Percentiles rank a stretch among this genome's conserved stretches.
These are phyloP conservation scores for Arctocebus calabarensis DNA, from an alignment of 2,797 vertebrate genomes.

Conservation along the genomic window DNA sequence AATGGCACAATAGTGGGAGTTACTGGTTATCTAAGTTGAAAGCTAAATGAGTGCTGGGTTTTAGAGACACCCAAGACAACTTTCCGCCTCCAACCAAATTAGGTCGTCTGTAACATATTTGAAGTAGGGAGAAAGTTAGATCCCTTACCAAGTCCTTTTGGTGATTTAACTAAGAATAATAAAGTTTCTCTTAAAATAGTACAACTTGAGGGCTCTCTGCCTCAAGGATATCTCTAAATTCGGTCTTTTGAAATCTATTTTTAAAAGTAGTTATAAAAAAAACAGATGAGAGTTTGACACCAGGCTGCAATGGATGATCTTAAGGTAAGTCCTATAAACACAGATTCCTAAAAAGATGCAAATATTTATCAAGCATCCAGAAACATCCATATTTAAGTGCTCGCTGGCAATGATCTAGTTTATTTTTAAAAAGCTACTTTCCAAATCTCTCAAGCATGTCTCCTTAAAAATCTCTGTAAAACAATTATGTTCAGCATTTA, in stretches of 20 bases:
- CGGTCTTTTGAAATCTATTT: background rate
- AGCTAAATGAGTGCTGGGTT: background rate
- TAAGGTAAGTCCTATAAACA: constrained; percentile 14
- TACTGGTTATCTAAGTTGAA: background rate
- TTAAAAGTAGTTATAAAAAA: background rate
- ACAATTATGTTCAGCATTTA: constrained; percentile 3
- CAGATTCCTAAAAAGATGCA: background rate
- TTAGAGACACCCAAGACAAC: background rate
- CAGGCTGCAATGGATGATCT: background rate
- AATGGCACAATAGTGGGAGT: background rate
- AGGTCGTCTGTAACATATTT: background rate
- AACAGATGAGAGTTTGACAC: background rate
- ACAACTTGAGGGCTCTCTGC: background rate
- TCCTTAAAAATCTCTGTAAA: constrained; percentile 61
- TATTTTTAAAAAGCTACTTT: constrained; percentile 45
- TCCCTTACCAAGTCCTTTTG: background rate
- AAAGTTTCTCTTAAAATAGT: constrained; percentile 11
- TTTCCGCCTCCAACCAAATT: background rate
- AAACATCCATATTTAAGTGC: background rate
- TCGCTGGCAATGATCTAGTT: background rate
- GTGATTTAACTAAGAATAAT: background rate
- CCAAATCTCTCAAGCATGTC: background rate
- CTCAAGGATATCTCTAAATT: background rate
- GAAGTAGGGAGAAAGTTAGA: background rate
- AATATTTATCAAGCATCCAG: background rate